These are phyloP conservation scores for Porites evermanni DNA, from an alignment of 92 coral and sea anemone genomes.

Conservation along the genomic window DNA sequence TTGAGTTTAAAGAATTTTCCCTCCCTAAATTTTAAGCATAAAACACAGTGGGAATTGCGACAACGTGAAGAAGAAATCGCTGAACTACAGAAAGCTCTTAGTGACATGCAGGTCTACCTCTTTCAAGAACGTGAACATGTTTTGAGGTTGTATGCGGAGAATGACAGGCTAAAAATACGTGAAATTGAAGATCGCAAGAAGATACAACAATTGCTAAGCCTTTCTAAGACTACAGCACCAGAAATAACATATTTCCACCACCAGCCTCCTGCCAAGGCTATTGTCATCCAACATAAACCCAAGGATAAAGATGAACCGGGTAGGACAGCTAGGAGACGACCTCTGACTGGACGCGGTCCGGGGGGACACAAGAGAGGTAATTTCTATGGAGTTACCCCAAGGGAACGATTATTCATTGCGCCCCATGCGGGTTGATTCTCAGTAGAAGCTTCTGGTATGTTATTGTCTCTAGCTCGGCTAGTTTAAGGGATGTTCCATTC, in stretches of 20 bases:
- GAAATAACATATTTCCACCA: constrained; percentile 97
- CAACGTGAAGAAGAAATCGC: constrained; percentile 99
- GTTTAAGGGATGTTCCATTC: too few relatives aligned
- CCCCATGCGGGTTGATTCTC: neutral
- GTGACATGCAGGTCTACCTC: constrained; percentile 99
- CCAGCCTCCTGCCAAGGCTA: constrained; percentile 94
- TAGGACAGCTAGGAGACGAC: constrained; percentile 27
- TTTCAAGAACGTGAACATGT: constrained; percentile 99
- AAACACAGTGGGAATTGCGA: constrained; percentile 96
- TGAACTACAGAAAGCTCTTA: constrained; percentile 98
- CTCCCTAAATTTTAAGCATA: constrained; percentile 66
- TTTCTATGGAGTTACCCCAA: neutral
- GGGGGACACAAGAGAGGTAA: constrained; percentile 98
- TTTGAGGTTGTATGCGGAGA: constrained; percentile 94
- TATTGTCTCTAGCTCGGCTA: too few relatives aligned
- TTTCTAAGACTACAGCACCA: constrained; percentile 79
- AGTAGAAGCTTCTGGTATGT: too few relatives aligned
- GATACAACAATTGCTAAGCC: constrained; percentile 90
- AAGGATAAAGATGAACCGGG: constrained; percentile 21
- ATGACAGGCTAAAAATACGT: constrained; percentile 93
- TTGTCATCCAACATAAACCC: constrained; percentile 82
- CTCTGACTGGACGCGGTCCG: constrained; percentile 90
- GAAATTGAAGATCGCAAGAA: constrained; percentile 97
- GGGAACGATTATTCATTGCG: neutral
- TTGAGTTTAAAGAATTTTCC: neutral